Evolutionary conservation across 2,888 invertebrate species (phyloP).

Genomic region (Xanthorhoe designata): DNA sequence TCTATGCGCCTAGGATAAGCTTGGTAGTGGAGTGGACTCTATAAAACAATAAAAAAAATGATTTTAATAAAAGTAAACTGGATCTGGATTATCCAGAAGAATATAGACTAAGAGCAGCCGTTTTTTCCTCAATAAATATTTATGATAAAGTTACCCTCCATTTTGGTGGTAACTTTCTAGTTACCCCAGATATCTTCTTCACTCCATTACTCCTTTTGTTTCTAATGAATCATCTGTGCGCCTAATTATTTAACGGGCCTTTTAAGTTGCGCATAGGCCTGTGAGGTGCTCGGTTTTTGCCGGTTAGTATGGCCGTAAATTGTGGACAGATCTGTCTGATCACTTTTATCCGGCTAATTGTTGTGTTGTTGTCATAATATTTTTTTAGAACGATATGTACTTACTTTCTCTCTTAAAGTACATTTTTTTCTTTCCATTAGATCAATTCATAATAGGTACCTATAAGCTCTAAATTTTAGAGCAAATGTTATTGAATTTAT

Average conservation of each 20-base stretch:
- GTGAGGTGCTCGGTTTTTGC: constrained; percentile 3
- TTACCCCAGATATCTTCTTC: constrained; percentile 63
- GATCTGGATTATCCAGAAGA: too few relatives aligned
- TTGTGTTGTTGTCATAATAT: neutral
- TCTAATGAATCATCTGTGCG: constrained; percentile 69
- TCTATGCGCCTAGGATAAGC: too few relatives aligned
- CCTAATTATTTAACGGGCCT: constrained; percentile 75
- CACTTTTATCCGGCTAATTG: neutral
- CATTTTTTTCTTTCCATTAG: too few relatives aligned
- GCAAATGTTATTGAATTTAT: too few relatives aligned
- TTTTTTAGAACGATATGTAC: too few relatives aligned
- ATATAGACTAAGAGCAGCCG: constrained; percentile 7
- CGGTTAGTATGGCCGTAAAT: neutral
- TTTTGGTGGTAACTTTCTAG: constrained; percentile 39
- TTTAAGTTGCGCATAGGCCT: constrained; percentile 52
- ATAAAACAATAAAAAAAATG: too few relatives aligned
- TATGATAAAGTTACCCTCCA: constrained; percentile 24
- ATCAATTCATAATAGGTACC: too few relatives aligned
- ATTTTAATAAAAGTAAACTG: too few relatives aligned
- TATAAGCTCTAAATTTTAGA: too few relatives aligned
- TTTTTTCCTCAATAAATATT: constrained; percentile 31
- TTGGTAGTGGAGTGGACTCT: too few relatives aligned
- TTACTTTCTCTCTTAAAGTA: too few relatives aligned
- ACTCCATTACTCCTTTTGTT: constrained; percentile 79
- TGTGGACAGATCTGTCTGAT: neutral